Evolutionary conservation across 2,888 invertebrate genomes (phyloP), one percentile per base, ranked within the genome.

Genomic region (Melipona beecheii): DNA sequence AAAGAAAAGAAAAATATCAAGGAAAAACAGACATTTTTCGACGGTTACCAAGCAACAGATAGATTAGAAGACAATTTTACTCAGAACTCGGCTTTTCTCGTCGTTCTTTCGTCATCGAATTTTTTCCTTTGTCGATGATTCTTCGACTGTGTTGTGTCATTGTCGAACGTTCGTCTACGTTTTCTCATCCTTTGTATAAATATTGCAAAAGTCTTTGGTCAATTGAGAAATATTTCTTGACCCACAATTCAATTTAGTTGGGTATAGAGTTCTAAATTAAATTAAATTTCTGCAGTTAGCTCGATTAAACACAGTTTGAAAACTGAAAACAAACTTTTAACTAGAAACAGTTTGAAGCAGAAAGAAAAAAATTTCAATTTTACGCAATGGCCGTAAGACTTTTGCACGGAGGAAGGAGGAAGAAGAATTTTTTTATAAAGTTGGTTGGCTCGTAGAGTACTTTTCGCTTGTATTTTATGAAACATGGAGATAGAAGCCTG

Each of bases 401-500:
- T 43, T 43, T 43, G 43, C 43, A 43, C 9, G 2, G n/a, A n/a
- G 43, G 11, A 43, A 3, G 6, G 9, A 19, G 15, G 11, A 50
- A 69, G 15, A 49, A 66, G 21, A 9, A 56, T 60, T 27, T 9
- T 31, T 60, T 60, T 4, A 60, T 52, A 19, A 31, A 19, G 19
- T 19, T 27, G 58, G 75, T 4, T 36, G 19, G 19, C n/a, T 52
- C 17, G 15, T 56, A 50, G 17, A 73, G 49, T n/a, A 60, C 13
- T 73, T 52, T 52, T 49, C 76, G 36, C 50, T 81, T 49, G 21
- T 54, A 0, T 36, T 68, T 60, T 24, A 24, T 66, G 24, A 36
- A 49, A 31, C 66, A 17, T 69, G 43, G 64, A 68, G 52, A 69
- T 43, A 69, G 43, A n/a, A 64, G 50, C 17, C 68, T 60, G 75